These are phyloP conservation scores for Eupithecia centaureata DNA, from an alignment of 2,888 invertebrate genomes.

Conservation along the genomic window DNA sequence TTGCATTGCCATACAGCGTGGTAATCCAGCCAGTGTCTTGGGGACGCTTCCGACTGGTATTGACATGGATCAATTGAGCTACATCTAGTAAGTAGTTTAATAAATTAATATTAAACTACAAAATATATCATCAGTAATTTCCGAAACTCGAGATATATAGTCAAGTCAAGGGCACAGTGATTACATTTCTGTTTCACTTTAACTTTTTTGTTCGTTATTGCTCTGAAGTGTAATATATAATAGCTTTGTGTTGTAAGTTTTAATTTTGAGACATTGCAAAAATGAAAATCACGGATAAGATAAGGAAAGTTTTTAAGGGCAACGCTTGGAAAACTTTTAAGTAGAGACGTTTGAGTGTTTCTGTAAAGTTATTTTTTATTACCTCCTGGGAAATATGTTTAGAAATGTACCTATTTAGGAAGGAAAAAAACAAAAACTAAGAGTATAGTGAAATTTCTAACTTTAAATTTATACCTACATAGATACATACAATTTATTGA, in stretches of 20 bases:
- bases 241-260: constrained; percentile 6
- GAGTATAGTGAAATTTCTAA: too few relatives aligned
- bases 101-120: too few relatives aligned
- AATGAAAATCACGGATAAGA: constrained; percentile 6
- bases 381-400: constrained; percentile 1
- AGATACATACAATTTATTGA: too few relatives aligned
- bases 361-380: background rate
- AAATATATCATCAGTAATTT: too few relatives aligned
- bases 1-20: too few relatives aligned
- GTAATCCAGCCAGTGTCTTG: too few relatives aligned
- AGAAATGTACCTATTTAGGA: background rate
- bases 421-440: background rate
- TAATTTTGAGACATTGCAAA: constrained; percentile 1
- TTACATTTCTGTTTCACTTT: background rate
- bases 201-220: constrained; percentile 1
- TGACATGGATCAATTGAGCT: too few relatives aligned
- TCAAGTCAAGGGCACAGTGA: background rate
- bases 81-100: too few relatives aligned
- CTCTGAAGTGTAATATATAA: constrained; percentile 7
- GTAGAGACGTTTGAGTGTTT: background rate
- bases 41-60: too few relatives aligned
- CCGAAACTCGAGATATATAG: too few relatives aligned
- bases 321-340: constrained; percentile 6
- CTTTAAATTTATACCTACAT: too few relatives aligned
- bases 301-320: constrained; percentile 4